These are phyloP conservation scores for Harpalus rufipes DNA, from an alignment of 2,888 invertebrate species.

Conservation along the genomic window DNA sequence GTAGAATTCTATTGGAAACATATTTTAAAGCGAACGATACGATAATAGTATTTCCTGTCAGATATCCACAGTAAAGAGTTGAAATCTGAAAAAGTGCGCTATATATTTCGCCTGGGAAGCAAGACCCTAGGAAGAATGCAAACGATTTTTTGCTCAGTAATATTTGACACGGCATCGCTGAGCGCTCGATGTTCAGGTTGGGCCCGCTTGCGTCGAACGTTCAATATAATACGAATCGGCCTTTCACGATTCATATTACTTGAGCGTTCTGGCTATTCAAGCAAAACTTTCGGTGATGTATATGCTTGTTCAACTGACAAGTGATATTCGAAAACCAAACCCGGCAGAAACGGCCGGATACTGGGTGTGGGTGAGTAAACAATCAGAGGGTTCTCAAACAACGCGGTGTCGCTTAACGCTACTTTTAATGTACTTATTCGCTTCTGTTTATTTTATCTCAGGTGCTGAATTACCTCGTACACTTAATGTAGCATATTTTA, in stretches of 20 bases:
- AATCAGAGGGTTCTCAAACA: conserved; percentile 27
- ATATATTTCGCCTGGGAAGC: conserved; percentile 20
- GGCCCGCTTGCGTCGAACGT: conserved; percentile 33
- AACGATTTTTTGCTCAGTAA: conserved; percentile 47
- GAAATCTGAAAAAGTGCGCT: conserved; percentile 29
- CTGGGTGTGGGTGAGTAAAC: conserved; percentile 46
- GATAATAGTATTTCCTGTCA: conserved; percentile 8
- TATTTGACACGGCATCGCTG: conserved; percentile 53
- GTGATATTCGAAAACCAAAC: conserved; percentile 57
- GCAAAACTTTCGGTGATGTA: conserved; percentile 61
- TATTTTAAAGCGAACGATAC: no score
- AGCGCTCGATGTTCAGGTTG: conserved; percentile 34
- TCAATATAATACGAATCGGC: conserved; percentile 56
- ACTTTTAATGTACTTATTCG: background rate
- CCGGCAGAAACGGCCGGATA: conserved; percentile 19
- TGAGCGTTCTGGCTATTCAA: conserved; percentile 53
- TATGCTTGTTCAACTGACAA: conserved; percentile 62
- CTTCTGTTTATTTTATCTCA: background rate
- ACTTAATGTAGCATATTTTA: no score
- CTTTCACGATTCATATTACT: conserved; percentile 57
- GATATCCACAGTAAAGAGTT: background rate
- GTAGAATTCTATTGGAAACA: no score
- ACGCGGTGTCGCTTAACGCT: background rate
- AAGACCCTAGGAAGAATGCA: conserved; percentile 44
- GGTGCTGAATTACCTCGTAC: background rate